These are phyloP conservation scores for Plemyria rubiginata DNA, from an alignment of 2,888 invertebrate genomes.

Conservation along the genomic window DNA sequence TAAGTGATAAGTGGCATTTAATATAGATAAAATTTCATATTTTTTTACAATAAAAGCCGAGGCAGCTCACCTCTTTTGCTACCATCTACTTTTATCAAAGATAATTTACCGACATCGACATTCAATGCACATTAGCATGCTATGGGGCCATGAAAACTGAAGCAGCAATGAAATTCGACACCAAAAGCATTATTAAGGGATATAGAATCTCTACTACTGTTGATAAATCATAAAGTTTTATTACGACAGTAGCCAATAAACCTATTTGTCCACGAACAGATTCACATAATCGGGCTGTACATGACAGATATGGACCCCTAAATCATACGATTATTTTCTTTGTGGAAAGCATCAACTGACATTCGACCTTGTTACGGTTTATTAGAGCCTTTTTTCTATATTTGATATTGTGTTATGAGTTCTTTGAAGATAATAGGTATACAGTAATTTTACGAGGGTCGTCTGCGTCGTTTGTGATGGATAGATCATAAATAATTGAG, in stretches of 20 bases:
- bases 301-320: slow-evolving; percentile 74
- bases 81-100: not conserved
- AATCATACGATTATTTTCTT: slow-evolving; percentile 75
- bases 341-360: slow-evolving; percentile 47
- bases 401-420: slow-evolving; percentile 41
- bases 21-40: no score
- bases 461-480: slow-evolving; percentile 53
- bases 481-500: slow-evolving; percentile 57
- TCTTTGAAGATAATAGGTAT: slow-evolving; percentile 57
- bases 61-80: not conserved
- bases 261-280: slow-evolving; percentile 77
- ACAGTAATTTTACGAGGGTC: slow-evolving; percentile 65
- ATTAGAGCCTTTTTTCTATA: slow-evolving; percentile 40
- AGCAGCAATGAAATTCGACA: slow-evolving; percentile 46
- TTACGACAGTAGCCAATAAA: slow-evolving; percentile 76
- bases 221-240: slow-evolving; percentile 75
- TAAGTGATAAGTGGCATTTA: no score
- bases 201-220: slow-evolving; percentile 53
- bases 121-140: not conserved
- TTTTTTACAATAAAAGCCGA: no score
- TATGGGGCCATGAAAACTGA: slow-evolving; percentile 22
- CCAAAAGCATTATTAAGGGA: slow-evolving; percentile 49
- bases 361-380: slow-evolving; percentile 39
- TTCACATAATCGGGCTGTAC: slow-evolving; percentile 72
- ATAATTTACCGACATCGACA: not conserved